phyloP scores from a whole-genome alignment of 2,888 invertebrate species.

The Chrysina gloriosa region DNA sequence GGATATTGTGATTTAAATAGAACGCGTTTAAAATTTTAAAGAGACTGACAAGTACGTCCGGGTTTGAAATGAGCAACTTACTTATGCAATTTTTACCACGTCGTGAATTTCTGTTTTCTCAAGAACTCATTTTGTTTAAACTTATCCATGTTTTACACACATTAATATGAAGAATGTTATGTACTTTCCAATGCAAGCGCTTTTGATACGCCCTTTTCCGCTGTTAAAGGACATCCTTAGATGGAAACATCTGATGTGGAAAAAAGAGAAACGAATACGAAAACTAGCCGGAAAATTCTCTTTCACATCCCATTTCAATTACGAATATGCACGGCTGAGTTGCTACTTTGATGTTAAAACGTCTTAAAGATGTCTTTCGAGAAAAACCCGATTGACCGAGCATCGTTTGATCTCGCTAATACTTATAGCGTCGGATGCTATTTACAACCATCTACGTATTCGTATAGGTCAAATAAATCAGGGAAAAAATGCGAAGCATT shows the following conservation, averaged over 20 bases:
- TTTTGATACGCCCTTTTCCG: neutral
- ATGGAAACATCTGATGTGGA: neutral
- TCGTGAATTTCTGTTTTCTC: no score
- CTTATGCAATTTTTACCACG: no score
- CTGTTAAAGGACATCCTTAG: neutral
- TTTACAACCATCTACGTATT: conserved; percentile 13
- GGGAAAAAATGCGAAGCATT: conserved; percentile 6
- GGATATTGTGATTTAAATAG: conserved; percentile 60
- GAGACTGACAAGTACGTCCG: conserved; percentile 12
- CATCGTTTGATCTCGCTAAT: conserved; percentile 55
- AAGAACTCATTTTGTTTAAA: neutral
- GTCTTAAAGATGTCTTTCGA: conserved; percentile 47
- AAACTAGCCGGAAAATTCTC: conserved; percentile 26
- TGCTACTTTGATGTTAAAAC: conserved; percentile 49
- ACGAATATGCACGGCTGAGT: conserved; percentile 49
- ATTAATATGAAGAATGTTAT: neutral
- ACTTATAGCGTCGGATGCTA: conserved; percentile 29
- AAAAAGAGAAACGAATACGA: conserved; percentile 21
- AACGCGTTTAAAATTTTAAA: conserved; percentile 46
- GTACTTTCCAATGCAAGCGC: neutral
- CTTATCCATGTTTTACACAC: neutral
- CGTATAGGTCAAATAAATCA: conserved; percentile 16
- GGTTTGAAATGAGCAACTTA: conserved; percentile 1
- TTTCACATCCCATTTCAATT: conserved; percentile 45
- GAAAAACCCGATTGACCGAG: conserved; percentile 54